These are phyloP conservation scores for Aethina tumida DNA, from an alignment of 1,140 invertebrate genomes.

Conservation along the genomic window DNA sequence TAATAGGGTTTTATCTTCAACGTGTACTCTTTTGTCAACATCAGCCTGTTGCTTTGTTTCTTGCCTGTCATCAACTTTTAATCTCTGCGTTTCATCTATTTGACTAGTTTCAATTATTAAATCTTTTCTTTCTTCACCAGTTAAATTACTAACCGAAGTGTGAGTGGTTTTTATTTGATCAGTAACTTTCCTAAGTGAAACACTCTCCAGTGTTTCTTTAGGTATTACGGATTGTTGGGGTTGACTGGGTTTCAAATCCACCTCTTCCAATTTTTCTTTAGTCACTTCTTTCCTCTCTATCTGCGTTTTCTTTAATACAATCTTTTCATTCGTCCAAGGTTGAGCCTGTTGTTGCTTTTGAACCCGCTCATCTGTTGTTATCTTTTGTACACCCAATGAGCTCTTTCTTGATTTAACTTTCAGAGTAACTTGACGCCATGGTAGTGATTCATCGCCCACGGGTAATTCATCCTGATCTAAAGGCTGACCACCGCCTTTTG, in stretches of 20 bases:
- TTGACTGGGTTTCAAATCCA: slow-evolving; percentile 20
- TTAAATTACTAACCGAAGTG: too few species aligned
- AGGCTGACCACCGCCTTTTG: slow-evolving; percentile 19
- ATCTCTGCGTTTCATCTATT: not conserved
- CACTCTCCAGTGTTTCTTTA: slow-evolving; percentile 29
- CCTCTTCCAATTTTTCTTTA: slow-evolving; percentile 32
- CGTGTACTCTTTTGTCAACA: slow-evolving; percentile 7
- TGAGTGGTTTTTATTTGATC: too few species aligned
- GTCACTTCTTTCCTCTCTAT: slow-evolving; percentile 33
- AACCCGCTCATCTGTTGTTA: slow-evolving; percentile 3
- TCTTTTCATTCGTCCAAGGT: slow-evolving; percentile 38
- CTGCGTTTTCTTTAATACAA: slow-evolving; percentile 35
- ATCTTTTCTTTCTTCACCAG: too few species aligned
- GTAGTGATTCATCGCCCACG: slow-evolving; percentile 41
- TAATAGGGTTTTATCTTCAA: slow-evolving; percentile 27
- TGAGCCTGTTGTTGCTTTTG: slow-evolving; percentile 15
- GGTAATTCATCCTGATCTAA: slow-evolving; percentile 38
- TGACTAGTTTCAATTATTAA: too few species aligned
- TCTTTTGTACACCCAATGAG: not conserved
- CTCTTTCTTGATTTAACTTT: slow-evolving; percentile 7
- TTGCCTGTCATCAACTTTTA: slow-evolving; percentile 5
- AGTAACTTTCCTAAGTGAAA: too few species aligned
- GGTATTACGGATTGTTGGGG: slow-evolving; percentile 29
- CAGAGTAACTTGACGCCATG: slow-evolving; percentile 38
- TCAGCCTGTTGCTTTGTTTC: not conserved